These are phyloP conservation scores for Ormyrus pomaceus DNA, from an alignment of 2,888 invertebrate species.

Conservation along the genomic window DNA sequence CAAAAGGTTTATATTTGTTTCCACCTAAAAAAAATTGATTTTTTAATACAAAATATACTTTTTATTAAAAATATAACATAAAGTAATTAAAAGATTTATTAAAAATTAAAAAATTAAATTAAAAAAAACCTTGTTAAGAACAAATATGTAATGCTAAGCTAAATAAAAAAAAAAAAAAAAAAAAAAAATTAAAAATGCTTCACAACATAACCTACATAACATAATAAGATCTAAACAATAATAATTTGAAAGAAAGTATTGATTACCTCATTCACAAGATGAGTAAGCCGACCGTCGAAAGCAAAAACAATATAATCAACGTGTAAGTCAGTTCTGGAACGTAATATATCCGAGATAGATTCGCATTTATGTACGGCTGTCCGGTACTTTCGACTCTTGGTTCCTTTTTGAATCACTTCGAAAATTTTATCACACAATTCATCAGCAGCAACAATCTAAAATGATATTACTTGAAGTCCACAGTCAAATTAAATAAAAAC, in stretches of 20 bases:
- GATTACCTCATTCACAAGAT: conserved; percentile 66
- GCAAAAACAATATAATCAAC: conserved; percentile 71
- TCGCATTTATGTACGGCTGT: conserved; percentile 69
- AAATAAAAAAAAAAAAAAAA: no score
- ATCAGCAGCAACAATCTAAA: conserved; percentile 67
- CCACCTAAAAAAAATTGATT: conserved; percentile 49
- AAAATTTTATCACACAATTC: conserved; percentile 66
- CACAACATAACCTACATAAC: conserved; percentile 47
- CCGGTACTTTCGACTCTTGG: conserved; percentile 61
- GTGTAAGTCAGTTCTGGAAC: conserved; percentile 59
- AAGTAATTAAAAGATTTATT: no score
- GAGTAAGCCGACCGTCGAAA: conserved; percentile 64
- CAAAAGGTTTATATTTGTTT: conserved; percentile 64
- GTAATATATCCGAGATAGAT: conserved; percentile 63
- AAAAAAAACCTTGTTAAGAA: no score
- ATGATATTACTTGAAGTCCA: conserved; percentile 54
- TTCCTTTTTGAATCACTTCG: conserved; percentile 63
- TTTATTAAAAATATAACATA: no score
- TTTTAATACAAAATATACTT: background rate
- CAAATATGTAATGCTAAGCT: no score
- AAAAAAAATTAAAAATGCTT: no score
- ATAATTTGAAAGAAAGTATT: background rate
- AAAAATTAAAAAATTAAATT: no score
- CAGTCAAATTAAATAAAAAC: conserved; percentile 59
- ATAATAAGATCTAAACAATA: background rate